Base-by-base conservation (phyloP, 2,888 invertebrate genomes). In the Drosophila heteroneura region DNA sequence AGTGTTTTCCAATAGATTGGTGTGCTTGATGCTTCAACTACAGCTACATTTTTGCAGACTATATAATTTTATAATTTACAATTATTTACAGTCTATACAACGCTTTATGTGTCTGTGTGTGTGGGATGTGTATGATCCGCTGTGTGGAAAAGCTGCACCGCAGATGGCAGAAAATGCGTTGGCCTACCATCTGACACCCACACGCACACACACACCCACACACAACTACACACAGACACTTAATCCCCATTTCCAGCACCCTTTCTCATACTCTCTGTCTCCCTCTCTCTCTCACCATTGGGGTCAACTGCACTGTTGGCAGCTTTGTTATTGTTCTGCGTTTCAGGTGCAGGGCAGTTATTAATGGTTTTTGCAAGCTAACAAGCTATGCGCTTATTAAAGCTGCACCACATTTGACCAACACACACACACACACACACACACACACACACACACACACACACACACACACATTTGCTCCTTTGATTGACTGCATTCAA, bases 351-450 rank as follows among this genome's bases (percentile, higher is more conserved):
- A 73, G 77, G 63, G 68, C 70, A 84, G 82, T 83, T 84, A 84
- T 85, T 85, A 85, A 89, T 89, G 87, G 74, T 89, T 82, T 73
- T 86, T 73, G 87, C 74, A 74, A 72, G 89, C 85, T 77, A 76
- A 74, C 76, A 84, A 87, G 82, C 86, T 75, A 70, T 58, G 75
- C 72, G 70, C 63, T 76, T 84, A 80, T 84, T 87, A 82, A 89
- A 80, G 71, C 65, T 62, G 68, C 83, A 76, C 68, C 70, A 65
- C 58, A 68, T 37, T 66, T 74, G 69, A 72, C 69, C 74, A 54
- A 41, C 53, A 64, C 60, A 56, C 49, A 32, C 61, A 1, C 12
- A 22, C 5, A 22, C 44, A 44, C 44, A 54, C 37, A 10, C 59
- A 19, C 16, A 26, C 16, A 26, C 35, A 54, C 5, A 26, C 49